Percentiles rank a stretch among this genome's conserved stretches.
These are phyloP conservation scores for Hirtodrosophila confusa DNA, from an alignment of 2,888 invertebrate species.

Conservation along the genomic window DNA sequence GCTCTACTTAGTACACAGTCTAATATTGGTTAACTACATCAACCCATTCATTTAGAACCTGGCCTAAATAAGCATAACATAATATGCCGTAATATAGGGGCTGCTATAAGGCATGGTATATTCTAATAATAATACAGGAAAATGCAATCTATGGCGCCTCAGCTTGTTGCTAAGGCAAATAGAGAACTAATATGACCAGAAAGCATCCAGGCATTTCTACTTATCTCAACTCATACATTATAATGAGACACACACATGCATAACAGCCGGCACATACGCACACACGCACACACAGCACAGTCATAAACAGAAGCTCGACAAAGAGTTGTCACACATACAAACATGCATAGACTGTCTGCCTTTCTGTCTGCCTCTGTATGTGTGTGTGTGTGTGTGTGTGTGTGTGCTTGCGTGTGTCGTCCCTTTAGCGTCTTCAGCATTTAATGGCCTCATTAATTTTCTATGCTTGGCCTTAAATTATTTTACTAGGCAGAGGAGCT, in stretches of 20 bases:
- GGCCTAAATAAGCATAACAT: too few species aligned
- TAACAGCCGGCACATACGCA: slow-evolving; percentile 41
- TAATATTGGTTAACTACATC: too few species aligned
- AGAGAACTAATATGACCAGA: slow-evolving; percentile 24
- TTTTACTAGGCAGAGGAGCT: slow-evolving; percentile 52
- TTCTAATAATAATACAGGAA: too few species aligned
- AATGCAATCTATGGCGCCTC: too few species aligned
- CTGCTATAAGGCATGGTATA: too few species aligned
- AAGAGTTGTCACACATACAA: slow-evolving; percentile 64
- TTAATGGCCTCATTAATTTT: slow-evolving; percentile 81
- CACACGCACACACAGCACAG: slow-evolving; percentile 41
- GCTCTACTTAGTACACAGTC: too few species aligned
- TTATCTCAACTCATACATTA: slow-evolving; percentile 48
- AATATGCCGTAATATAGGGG: too few species aligned
- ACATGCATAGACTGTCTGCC: slow-evolving; percentile 1
- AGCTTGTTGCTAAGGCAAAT: not conserved
- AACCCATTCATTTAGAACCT: too few species aligned
- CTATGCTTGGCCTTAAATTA: slow-evolving; percentile 79
- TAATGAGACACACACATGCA: slow-evolving; percentile 47
- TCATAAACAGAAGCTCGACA: slow-evolving; percentile 65
- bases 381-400: slow-evolving; percentile 20
- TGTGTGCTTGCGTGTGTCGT: slow-evolving; percentile 53
- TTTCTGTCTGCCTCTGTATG: not conserved
- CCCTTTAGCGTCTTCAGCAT: slow-evolving; percentile 75
- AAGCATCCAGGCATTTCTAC: slow-evolving; percentile 11